Base-by-base conservation (phyloP, 2,888 invertebrate species). In the Drosophila robusta region DNA sequence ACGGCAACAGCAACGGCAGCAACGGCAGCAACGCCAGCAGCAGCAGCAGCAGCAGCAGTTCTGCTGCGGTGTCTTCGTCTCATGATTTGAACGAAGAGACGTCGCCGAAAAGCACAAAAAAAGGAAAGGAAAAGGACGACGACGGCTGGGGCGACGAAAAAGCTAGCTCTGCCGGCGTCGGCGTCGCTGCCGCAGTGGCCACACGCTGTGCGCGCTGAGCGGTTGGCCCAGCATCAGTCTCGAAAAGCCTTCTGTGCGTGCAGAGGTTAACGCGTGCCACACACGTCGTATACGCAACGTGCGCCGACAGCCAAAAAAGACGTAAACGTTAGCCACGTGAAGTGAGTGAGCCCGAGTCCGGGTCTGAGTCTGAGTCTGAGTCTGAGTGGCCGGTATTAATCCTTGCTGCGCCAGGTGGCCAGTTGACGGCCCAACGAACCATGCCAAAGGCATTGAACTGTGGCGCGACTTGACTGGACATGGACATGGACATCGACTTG, bases 161-260 rank as follows among this genome's bases (percentile, higher is more conserved):
- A 57, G 54, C 34, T 42, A 46, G 26, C 57, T 62, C 63, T 65
- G 66, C 14, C 47, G 26, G 2, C 46, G 63, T 18, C 3, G 54
- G 11, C 32, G 54, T 42, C 42, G 41, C 42, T 42, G 52, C 34
- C 32, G 50, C 64, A 18, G n/a, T 14, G 49, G 57, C 62, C 29
- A 61, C 75, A 73, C 42, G 69, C 70, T 76, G 70, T 67, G 79
- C 44, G 51, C 63, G 66, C 44, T 52, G 62, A 58, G 64, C 52
- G 36, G 44, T 44, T 71, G 57, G 60, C 54, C 32, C 75, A 80
- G 72, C 85, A 70, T 88, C 89, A 88, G 88, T 88, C 90, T 89
- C 74, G 73, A 78, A 78, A 69, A 78, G 77, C 78, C 87, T 85
- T 81, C 86, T 89, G 90, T 89, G 87, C 85, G 78, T 83, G 71